Percentiles rank a stretch among this genome's conserved stretches.
phyloP scores from a whole-genome alignment of 2,888 invertebrate genomes.

The Scaptomyza tumidula region DNA sequence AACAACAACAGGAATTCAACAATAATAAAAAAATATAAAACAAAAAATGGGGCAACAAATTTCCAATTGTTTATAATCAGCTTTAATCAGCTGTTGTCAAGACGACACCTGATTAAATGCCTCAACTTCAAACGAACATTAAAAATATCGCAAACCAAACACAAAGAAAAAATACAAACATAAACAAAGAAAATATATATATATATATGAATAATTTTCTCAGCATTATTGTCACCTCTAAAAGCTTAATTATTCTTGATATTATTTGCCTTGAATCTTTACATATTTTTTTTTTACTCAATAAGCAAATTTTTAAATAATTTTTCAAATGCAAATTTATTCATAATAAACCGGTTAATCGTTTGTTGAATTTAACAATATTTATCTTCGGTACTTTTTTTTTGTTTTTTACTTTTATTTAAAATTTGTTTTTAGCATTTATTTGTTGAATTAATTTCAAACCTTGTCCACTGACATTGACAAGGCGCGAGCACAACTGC shows the following conservation, averaged over 20 bases:
- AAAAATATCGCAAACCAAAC: neutral
- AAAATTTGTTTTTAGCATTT: slow-evolving; percentile 5
- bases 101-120: slow-evolving; percentile 43
- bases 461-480: slow-evolving; percentile 56
- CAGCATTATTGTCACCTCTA: neutral
- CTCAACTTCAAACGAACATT: slow-evolving; percentile 41
- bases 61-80: slow-evolving; percentile 20
- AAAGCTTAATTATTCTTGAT: neutral
- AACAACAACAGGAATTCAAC: neutral
- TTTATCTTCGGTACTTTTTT: slow-evolving; percentile 4
- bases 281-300: neutral
- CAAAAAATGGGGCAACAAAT: too few relatives aligned
- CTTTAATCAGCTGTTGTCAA: slow-evolving; percentile 32
- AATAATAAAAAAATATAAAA: neutral
- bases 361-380: neutral
- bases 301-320: too few relatives aligned
- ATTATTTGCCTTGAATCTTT: neutral
- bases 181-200: neutral
- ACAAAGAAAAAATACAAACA: slow-evolving; percentile 1
- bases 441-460: slow-evolving; percentile 22
- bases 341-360: too few relatives aligned
- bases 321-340: too few relatives aligned
- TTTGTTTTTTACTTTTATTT: slow-evolving; percentile 1
- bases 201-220: neutral
- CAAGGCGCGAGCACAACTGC: slow-evolving; percentile 17